Conservation (phyloP, 2,797 vertebrate species). For the Pyrocephalus nanus region DNA sequence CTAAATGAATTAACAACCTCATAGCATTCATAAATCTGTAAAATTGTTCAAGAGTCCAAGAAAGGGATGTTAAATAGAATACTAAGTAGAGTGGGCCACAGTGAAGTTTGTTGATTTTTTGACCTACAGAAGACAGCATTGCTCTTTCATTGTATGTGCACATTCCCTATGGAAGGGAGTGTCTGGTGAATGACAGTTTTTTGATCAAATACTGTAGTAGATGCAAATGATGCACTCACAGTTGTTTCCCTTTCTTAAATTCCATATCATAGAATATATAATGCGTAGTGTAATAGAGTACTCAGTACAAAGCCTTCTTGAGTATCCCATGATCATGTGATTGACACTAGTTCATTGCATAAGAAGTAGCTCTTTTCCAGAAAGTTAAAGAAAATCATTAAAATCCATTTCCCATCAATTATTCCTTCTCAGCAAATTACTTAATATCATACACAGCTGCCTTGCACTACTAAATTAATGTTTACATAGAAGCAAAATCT, state of each 20-base stretch:
- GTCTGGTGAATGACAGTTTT: neutral
- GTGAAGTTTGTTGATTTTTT: slow-evolving; percentile 8
- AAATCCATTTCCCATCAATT: slow-evolving; percentile 17
- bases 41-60: slow-evolving; percentile 13
- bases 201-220: neutral
- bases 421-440: neutral
- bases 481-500: neutral
- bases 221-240: neutral
- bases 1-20: neutral
- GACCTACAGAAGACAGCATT: neutral
- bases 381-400: neutral
- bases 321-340: neutral
- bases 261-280: neutral
- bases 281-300: neutral
- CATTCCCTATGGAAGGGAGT: neutral
- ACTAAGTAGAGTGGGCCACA: neutral
- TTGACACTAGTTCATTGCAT: neutral
- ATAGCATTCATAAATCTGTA: neutral
- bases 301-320: neutral
- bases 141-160: neutral
- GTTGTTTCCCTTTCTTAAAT: neutral
- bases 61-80: neutral
- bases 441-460: neutral
- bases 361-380: neutral
- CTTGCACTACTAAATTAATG: slow-evolving; percentile 21